Base-by-base conservation (phyloP, 2,113 vertebrate species). In the Aspidoscelis tigris region DNA sequence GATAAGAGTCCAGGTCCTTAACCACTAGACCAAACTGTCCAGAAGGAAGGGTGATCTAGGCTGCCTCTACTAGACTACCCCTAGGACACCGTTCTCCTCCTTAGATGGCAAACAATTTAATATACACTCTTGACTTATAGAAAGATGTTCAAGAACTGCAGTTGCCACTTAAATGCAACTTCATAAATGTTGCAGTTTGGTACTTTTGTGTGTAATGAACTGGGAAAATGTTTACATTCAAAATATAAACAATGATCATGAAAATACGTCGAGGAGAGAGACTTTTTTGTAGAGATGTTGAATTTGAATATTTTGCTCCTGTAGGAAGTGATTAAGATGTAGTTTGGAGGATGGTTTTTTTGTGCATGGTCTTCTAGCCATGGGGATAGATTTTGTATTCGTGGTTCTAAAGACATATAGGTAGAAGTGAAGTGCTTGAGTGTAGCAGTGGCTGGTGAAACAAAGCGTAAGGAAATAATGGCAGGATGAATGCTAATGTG, bases 281-380 rank as follows among this genome's bases (percentile, higher is more conserved):
- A 61, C 58, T 78, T 79, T 75, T 79, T 53, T 43, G 2, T 6
- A 24, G 16, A 18, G 9, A 41, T 44, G 3, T 58, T 43, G 11
- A 44, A 16, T 22, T 3, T 44, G 26, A 74, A 50, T 73, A 24
- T 61, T 55, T 41, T 22, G 11, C 39, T 66, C 68, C 43, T 78
- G 22, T 79, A 58, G 69, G 58, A 87, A 83, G 44, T 58, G 53
- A 55, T 39, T 44, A 21, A 61, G 18, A 61, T 50, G 73, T 70
- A 61, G 84, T 88, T 58, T 82, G 88, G 91, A 93, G 91, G 92
- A 64, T 58, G 61, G 75, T 82, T 92, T 91, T 79, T n/a, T 78
- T 77, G 78, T 91, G 47, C 41, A 76, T 71, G 78, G 39, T 66
- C 65, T 77, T 85, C 50, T 84, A 64, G 72, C 74, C 68, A 7